Evolutionary conservation across 2,797 vertebrate genomes (phyloP), one percentile per base, ranked within the genome.

Genomic region (Coilia nasus): DNA sequence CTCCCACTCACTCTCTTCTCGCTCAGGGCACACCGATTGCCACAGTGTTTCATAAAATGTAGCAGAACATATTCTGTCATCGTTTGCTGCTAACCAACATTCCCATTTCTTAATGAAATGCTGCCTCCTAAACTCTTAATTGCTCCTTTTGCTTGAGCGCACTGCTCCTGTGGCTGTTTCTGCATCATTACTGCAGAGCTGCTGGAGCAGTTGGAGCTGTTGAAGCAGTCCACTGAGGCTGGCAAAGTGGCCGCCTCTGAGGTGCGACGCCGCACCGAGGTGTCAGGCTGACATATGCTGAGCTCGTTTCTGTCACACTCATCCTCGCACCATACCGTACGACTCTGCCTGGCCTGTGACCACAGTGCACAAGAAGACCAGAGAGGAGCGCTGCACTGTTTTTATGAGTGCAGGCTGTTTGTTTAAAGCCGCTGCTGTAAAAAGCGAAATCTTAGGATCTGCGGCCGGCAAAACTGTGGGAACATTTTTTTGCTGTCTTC

Each of bases 21-120:
- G 87, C 81, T 87, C 81, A 54, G 81, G 83, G 83, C 82, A 83
- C 85, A 91, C 87, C 82, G 85, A 88, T 90, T 90, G 89, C 2
- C 1, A 81, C 56, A 87, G 83, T 86, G 85, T 91, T 92, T 92
- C 88, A 92, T 89, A 88, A 88, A 90, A 86, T 78, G 80, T 75
- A 83, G 31, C 81, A 80, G 60, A 89, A 88, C 86, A 82, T 21
- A 62, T 90, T 91, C 87, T 64, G 90, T 89, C 87, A 87, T 88
- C 84, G 89, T 85, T 28, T 62, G 3, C 12, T 71, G 67, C 81
- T 59, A 83, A 82, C n/a, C 15, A 81, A n/a, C 85, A 6, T 10
- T 75, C 62, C 23, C 11, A 25, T 31, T 28, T 67, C 62, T 25
- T 75, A 19, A 75, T 75, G 28, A 75, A 35, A 35, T 23, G 15